Conservation (phyloP, 1,140 invertebrate genomes). For the Gryon sp. region DNA sequence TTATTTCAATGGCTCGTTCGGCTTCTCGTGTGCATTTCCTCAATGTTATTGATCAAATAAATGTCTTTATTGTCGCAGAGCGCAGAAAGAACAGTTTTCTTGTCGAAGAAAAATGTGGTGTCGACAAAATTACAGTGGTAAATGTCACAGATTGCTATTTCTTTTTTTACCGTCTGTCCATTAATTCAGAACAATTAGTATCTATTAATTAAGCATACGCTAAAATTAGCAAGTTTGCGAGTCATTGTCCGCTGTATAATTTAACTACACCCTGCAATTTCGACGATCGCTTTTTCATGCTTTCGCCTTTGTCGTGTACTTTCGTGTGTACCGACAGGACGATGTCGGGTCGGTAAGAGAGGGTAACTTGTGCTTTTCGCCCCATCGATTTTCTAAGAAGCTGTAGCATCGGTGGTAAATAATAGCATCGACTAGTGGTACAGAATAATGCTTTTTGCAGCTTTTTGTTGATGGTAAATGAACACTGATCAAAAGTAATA, state of each 20-base stretch:
- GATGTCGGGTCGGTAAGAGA: constrained; percentile 10
- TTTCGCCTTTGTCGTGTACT: no score
- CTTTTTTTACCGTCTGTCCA: constrained; percentile 8
- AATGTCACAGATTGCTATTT: background rate
- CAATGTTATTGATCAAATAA: constrained; percentile 54
- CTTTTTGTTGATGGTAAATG: no score
- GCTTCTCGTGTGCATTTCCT: constrained; percentile 20
- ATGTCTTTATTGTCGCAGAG: constrained; percentile 35
- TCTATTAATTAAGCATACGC: constrained; percentile 29
- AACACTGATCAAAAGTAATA: no score
- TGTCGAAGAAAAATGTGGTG: no score
- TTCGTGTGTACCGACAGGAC: constrained; percentile 23
- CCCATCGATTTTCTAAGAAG: constrained; percentile 17
- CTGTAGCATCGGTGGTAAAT: constrained; percentile 31
- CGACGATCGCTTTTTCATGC: constrained; percentile 16
- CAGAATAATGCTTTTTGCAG: no score
- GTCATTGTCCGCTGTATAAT: constrained; percentile 22
- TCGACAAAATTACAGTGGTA: no score
- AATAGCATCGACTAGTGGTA: constrained; percentile 3
- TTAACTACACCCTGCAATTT: constrained; percentile 18
- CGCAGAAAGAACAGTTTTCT: no score
- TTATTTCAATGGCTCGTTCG: constrained; percentile 10
- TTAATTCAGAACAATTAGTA: constrained; percentile 16
- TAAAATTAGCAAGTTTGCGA: constrained; percentile 10
- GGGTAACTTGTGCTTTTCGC: background rate